Conservation (phyloP, 2,888 invertebrate species). For the Ischnura elegans region DNA sequence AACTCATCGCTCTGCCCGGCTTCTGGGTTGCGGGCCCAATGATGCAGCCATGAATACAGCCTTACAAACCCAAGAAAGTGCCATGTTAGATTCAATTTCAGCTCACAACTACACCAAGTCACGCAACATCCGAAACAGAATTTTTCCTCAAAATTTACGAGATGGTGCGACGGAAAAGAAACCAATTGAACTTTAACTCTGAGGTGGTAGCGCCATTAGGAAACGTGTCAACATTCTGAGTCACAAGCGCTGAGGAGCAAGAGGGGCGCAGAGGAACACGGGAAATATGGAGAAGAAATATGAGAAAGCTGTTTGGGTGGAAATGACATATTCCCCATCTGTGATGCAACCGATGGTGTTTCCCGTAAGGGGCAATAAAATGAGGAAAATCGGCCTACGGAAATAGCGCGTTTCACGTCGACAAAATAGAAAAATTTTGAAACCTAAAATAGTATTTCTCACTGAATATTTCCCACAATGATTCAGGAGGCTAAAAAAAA, state of each 20-base stretch:
- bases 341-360: background rate
- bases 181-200: background rate
- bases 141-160: background rate
- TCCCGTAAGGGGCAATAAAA: background rate
- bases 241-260: background rate
- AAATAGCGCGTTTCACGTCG: background rate
- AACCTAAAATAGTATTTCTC: background rate
- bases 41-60: too few species aligned
- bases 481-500: too few species aligned
- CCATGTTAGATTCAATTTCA: too few species aligned
- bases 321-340: background rate
- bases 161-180: background rate
- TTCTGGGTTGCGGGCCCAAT: too few species aligned
- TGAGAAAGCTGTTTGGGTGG: background rate
- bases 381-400: background rate
- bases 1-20: too few species aligned
- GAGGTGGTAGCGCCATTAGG: background rate
- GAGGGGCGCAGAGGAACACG: background rate
- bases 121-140: background rate
- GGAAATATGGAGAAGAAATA: background rate
- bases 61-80: too few species aligned
- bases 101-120: too few species aligned
- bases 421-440: background rate
- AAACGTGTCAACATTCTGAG: background rate
- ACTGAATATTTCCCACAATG: background rate